A percentile compares a stretch with the other conserved stretches of the same genome.
Conservation (phyloP, 2,888 invertebrate species). For the Diaprepes abbreviatus region DNA sequence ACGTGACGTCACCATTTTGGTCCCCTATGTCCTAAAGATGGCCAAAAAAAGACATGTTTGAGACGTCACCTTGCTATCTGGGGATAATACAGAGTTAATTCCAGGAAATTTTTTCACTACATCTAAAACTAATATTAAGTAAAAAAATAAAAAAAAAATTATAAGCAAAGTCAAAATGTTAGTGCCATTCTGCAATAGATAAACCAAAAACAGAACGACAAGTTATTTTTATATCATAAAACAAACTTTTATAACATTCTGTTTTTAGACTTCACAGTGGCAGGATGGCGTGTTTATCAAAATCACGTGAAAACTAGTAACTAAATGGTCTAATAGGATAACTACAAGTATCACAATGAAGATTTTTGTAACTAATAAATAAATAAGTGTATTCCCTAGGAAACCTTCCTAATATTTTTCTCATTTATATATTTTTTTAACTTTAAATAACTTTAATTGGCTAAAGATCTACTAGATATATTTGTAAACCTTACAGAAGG, state of each 20-base stretch:
- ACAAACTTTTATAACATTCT: neutral
- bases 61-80: too few relatives aligned
- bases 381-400: neutral
- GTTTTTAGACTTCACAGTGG: neutral
- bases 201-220: neutral
- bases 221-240: too few relatives aligned
- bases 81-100: too few relatives aligned
- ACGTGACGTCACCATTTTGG: too few relatives aligned
- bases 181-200: neutral
- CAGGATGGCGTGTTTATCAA: neutral
- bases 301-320: neutral
- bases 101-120: neutral
- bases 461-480: too few relatives aligned
- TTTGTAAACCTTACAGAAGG: too few relatives aligned
- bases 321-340: conserved; percentile 4
- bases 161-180: neutral
- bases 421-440: too few relatives aligned
- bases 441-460: too few relatives aligned
- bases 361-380: neutral
- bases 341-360: conserved; percentile 11
- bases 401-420: neutral
- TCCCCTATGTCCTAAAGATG: too few relatives aligned
- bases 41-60: too few relatives aligned
- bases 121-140: neutral
- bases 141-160: too few relatives aligned